Evolutionary conservation across 2,888 invertebrate genomes (phyloP).

Genomic region (Rhyacophila evoluta): DNA sequence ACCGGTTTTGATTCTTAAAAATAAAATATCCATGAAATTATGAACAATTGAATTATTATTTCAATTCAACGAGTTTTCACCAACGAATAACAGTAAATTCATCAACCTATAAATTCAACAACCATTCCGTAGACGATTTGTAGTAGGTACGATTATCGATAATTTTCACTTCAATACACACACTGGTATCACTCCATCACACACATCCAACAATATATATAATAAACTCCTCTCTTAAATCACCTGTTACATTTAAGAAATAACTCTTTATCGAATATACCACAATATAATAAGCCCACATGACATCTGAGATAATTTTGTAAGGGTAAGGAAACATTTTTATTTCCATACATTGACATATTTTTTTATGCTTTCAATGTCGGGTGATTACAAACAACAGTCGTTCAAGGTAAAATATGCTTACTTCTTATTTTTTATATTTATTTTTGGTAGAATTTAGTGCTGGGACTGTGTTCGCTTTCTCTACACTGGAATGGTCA

Average conservation of each 20-base stretch:
- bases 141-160: too few species aligned
- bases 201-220: background rate
- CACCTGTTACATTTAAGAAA: background rate
- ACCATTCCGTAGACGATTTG: too few species aligned
- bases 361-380: slow-evolving; percentile 55
- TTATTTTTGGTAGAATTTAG: slow-evolving; percentile 47
- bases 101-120: too few species aligned
- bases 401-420: slow-evolving; percentile 59
- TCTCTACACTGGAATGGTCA: slow-evolving; percentile 31
- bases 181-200: background rate
- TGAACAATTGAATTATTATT: too few species aligned
- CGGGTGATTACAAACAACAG: slow-evolving; percentile 56
- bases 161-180: too few species aligned
- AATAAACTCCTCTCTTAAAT: background rate
- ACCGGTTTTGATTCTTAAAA: too few species aligned
- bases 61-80: too few species aligned
- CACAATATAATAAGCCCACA: background rate
- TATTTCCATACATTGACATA: slow-evolving; percentile 50
- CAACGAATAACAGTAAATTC: too few species aligned
- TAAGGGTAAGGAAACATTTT: background rate
- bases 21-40: too few species aligned
- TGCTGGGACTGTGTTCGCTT: slow-evolving; percentile 48
- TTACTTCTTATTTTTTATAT: slow-evolving; percentile 52
- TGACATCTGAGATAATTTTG: background rate
- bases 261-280: background rate